Conservation (phyloP, 2,113 vertebrate species). For the Rhegmatorhina hoffmannsi region DNA sequence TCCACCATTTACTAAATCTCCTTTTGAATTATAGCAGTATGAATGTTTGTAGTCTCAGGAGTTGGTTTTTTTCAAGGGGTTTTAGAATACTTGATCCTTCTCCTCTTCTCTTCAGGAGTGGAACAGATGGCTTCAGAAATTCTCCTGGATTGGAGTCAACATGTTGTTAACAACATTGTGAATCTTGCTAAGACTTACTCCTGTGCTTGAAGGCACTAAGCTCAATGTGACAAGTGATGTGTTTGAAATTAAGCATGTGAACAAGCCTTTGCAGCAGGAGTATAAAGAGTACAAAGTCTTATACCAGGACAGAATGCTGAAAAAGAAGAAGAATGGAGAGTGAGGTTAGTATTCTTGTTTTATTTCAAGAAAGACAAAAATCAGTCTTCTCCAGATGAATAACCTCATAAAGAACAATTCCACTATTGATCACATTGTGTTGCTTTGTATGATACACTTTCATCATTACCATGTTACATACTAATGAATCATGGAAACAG, state of each 20-base stretch:
- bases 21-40: not conserved
- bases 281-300: not conserved
- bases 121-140: not conserved
- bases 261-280: not conserved
- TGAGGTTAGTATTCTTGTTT: not conserved
- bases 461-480: not conserved
- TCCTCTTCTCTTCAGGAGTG: not conserved
- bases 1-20: not conserved
- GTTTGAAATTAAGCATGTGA: not conserved
- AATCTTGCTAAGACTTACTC: not conserved
- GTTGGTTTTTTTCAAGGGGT: not conserved
- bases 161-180: not conserved
- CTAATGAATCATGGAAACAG: not conserved
- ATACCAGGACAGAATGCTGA: not conserved
- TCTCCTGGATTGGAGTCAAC: not conserved
- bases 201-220: not conserved
- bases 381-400: not conserved
- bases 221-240: not conserved
- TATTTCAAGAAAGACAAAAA: not conserved
- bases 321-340: not conserved
- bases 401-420: not conserved
- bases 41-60: not conserved
- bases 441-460: not conserved
- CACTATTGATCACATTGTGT: not conserved
- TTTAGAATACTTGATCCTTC: not conserved